Evolutionary conservation across 1,140 invertebrate genomes (phyloP).

Genomic region (Paraescarpia echinospica): DNA sequence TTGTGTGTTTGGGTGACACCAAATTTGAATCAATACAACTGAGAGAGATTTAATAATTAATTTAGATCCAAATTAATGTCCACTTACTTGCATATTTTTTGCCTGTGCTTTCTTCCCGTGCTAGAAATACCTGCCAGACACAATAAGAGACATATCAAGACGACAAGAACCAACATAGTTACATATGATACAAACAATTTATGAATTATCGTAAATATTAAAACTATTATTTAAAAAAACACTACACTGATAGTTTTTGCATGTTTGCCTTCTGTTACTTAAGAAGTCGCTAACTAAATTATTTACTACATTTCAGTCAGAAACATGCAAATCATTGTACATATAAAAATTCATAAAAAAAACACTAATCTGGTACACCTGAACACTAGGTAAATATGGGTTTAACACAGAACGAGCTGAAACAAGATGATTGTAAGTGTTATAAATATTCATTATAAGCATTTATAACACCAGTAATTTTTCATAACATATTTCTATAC

Average conservation of each 20-base stretch:
- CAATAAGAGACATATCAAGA: constrained; percentile 19
- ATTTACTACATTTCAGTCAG: background rate
- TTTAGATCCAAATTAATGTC: no score
- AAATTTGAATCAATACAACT: no score
- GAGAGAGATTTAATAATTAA: no score
- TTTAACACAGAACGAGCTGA: no score
- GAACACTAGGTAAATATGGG: no score
- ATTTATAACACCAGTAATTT: background rate
- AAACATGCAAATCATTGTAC: no score
- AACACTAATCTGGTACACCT: no score
- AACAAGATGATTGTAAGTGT: no score
- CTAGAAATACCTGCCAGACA: constrained; percentile 76
- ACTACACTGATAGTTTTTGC: constrained; percentile 2
- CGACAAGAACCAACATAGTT: background rate
- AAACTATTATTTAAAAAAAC: background rate
- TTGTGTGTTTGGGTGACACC: no score
- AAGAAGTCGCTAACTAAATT: constrained; percentile 1
- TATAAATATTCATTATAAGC: background rate
- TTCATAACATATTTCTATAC: background rate
- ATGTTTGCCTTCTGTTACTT: constrained; percentile 8
- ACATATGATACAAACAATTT: background rate
- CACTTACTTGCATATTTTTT: constrained; percentile 92
- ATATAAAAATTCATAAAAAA: no score
- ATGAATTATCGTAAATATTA: background rate
- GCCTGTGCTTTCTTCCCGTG: constrained; percentile 84